These are phyloP conservation scores for Drosophila robusta DNA, from an alignment of 2,888 invertebrate species.

Conservation along the genomic window DNA sequence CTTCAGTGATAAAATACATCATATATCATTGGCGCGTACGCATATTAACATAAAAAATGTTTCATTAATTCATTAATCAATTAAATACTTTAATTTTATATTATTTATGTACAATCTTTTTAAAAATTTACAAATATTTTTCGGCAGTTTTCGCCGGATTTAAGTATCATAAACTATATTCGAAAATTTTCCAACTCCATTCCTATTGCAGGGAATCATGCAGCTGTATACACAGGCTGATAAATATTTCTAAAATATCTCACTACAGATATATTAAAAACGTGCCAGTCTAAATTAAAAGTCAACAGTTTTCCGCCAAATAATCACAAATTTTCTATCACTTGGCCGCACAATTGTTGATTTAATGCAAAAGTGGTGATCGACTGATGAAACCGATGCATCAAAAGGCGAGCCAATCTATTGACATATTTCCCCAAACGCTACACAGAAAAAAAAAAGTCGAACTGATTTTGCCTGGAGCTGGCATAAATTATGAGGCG, in stretches of 20 bases:
- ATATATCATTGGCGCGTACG: too few relatives aligned
- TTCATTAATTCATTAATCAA: too few relatives aligned
- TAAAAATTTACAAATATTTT: too few relatives aligned
- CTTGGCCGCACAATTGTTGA: slow-evolving; percentile 42
- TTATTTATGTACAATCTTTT: too few relatives aligned
- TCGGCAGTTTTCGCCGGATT: too few relatives aligned
- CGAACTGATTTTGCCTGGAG: slow-evolving; percentile 30
- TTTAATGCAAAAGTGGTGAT: slow-evolving; percentile 36
- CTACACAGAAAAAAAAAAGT: slow-evolving; percentile 28
- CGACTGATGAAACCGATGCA: slow-evolving; percentile 15
- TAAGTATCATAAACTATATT: too few relatives aligned
- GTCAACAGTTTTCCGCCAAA: slow-evolving; percentile 14
- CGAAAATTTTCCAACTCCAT: too few relatives aligned
- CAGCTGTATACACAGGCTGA: background rate
- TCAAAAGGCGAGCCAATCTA: slow-evolving; percentile 50
- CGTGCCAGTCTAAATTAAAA: slow-evolving; percentile 5
- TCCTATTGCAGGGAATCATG: too few relatives aligned
- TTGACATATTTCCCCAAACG: slow-evolving; percentile 45
- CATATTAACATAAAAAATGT: too few relatives aligned
- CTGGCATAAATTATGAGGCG: slow-evolving; percentile 48
- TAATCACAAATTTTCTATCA: slow-evolving; percentile 20
- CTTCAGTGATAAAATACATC: too few relatives aligned
- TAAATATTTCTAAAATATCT: background rate
- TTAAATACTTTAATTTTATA: too few relatives aligned
- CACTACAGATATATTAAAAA: background rate